Evolutionary conservation across 2,797 vertebrate genomes (phyloP).

Genomic region (Etheostoma nigrum): DNA sequence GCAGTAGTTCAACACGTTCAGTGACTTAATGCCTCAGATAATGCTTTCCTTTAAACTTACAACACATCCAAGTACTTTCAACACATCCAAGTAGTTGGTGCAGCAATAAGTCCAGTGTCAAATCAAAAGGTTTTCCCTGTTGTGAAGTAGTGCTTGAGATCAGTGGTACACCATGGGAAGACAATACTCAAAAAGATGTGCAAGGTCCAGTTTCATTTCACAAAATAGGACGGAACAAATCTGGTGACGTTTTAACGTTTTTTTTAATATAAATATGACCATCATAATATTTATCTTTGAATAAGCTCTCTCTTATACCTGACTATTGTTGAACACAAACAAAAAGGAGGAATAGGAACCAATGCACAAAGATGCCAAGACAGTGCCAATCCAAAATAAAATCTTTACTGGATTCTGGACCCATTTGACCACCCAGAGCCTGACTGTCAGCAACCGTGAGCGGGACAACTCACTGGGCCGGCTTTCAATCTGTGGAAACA

Average conservation of each 20-base stretch:
- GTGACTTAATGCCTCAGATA: conserved; percentile 73
- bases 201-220: conserved; percentile 65
- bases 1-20: conserved; percentile 65
- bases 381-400: conserved; percentile 16
- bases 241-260: conserved; percentile 66
- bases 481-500: conserved; percentile 18
- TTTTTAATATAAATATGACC: conserved; percentile 84
- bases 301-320: conserved; percentile 72
- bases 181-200: conserved; percentile 51
- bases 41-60: conserved; percentile 55
- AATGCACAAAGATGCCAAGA: conserved; percentile 42
- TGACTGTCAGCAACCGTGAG: conserved; percentile 46
- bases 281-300: conserved; percentile 79
- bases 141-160: conserved; percentile 55
- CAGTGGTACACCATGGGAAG: conserved; percentile 58
- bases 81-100: conserved; percentile 74
- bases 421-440: conserved; percentile 41
- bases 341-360: conserved; percentile 55
- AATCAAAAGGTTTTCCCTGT: conserved; percentile 63
- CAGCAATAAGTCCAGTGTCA: conserved; percentile 77
- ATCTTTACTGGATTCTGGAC: conserved; percentile 28
- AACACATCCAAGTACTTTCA: conserved; percentile 74
- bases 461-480: conserved; percentile 7
- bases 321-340: conserved; percentile 66
- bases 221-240: conserved; percentile 74